These are phyloP conservation scores for Epizoanthus fatuus DNA, from an alignment of 92 coral and sea anemone genomes.

Conservation along the genomic window DNA sequence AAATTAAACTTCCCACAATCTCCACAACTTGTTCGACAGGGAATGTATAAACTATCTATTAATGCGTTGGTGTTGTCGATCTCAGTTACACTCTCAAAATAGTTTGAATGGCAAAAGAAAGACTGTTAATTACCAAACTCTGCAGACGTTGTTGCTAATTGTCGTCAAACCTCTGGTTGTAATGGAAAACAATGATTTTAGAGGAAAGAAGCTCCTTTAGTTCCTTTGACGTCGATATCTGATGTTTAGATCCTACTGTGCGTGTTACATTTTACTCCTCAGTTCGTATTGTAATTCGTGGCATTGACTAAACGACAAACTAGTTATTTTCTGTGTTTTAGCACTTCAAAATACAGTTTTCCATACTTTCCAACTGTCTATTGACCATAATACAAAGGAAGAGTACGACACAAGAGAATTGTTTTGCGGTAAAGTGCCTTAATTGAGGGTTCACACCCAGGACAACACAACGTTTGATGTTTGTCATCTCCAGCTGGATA, in stretches of 20 bases:
- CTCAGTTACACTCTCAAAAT: too few species aligned
- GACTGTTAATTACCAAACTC: neutral
- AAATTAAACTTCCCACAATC: too few species aligned
- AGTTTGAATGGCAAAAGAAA: neutral
- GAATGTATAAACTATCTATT: too few species aligned
- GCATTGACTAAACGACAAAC: neutral
- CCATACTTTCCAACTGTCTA: too few species aligned
- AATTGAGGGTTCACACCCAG: neutral
- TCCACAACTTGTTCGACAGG: too few species aligned
- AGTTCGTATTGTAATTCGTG: neutral
- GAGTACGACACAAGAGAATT: too few species aligned
- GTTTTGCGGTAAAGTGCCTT: neutral
- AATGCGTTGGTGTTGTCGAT: too few species aligned
- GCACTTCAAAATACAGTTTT: too few species aligned
- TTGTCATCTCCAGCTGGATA: constrained; percentile 16
- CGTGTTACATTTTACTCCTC: neutral
- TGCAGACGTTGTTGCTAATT: neutral
- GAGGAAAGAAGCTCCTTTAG: neutral
- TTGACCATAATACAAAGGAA: too few species aligned
- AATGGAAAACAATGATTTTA: neutral
- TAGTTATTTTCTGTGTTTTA: neutral
- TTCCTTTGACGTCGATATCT: neutral
- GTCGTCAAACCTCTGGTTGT: neutral
- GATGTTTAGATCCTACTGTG: neutral
- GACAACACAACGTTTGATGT: neutral